Evolutionary conservation across 2,113 vertebrate species (phyloP).

Genomic region (Anguilla rostrata): DNA sequence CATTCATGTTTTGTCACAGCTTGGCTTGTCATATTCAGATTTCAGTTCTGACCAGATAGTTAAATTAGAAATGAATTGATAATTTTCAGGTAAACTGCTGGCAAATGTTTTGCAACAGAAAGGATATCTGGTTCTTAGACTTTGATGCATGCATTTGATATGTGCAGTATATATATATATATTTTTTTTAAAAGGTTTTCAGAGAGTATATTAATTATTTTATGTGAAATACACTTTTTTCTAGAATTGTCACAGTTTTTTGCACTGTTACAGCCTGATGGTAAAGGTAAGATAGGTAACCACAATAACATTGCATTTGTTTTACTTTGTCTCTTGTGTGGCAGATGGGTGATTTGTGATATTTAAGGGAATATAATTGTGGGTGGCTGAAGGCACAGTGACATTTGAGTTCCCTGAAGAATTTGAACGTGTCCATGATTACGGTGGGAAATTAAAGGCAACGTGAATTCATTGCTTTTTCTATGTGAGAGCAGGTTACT

Average conservation of each 20-base stretch:
- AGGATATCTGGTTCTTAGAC: no score
- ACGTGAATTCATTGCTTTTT: slow-evolving; percentile 8
- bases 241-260: no score
- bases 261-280: neutral
- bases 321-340: neutral
- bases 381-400: neutral
- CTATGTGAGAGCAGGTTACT: no score
- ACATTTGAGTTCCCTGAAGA: neutral
- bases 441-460: neutral
- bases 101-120: no score
- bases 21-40: no score
- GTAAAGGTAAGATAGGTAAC: neutral
- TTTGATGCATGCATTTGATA: neutral
- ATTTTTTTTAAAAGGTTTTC: no score
- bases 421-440: neutral
- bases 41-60: no score
- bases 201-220: no score
- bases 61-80: no score
- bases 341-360: neutral
- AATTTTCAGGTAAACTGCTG: no score
- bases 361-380: neutral
- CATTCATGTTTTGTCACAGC: no score
- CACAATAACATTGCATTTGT: neutral
- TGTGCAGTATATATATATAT: neutral
- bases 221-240: no score